Conservation (phyloP, 1,140 invertebrate species). For the Scaptomyza pallida region DNA sequence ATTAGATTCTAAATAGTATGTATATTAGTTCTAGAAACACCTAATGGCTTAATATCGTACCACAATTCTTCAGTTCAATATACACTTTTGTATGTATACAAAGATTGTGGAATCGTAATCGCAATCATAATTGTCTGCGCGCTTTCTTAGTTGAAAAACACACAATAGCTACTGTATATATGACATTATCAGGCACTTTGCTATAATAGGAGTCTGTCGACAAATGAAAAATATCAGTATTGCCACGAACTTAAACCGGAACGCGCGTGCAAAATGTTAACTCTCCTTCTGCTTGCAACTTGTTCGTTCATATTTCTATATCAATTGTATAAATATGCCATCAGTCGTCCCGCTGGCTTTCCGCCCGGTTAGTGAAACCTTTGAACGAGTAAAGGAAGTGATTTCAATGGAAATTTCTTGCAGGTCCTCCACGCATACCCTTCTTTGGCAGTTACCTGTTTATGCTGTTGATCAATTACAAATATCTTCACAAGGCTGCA, state of each 20-base stretch:
- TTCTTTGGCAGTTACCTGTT: constrained; percentile 80
- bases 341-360: constrained; percentile 58
- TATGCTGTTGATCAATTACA: constrained; percentile 68
- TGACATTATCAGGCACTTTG: constrained; percentile 22
- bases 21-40: not conserved
- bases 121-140: constrained; percentile 1
- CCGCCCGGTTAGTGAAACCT: constrained; percentile 65
- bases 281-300: constrained; percentile 48
- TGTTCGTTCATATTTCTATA: constrained; percentile 47
- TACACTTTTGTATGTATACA: not conserved
- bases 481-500: constrained; percentile 76
- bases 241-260: constrained; percentile 18
- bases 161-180: not conserved
- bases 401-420: constrained; percentile 3
- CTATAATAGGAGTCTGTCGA: constrained; percentile 40
- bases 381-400: not conserved
- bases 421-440: constrained; percentile 77
- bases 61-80: not conserved
- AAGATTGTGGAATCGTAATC: not conserved
- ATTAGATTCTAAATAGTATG: not conserved
- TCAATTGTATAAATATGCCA: constrained; percentile 63
- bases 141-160: not conserved
- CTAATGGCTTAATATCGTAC: not conserved
- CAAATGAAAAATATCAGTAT: constrained; percentile 38
- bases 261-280: constrained; percentile 63